phyloP scores from a whole-genome alignment of 2,113 vertebrate genomes.

The Circaetus cinerascens region DNA sequence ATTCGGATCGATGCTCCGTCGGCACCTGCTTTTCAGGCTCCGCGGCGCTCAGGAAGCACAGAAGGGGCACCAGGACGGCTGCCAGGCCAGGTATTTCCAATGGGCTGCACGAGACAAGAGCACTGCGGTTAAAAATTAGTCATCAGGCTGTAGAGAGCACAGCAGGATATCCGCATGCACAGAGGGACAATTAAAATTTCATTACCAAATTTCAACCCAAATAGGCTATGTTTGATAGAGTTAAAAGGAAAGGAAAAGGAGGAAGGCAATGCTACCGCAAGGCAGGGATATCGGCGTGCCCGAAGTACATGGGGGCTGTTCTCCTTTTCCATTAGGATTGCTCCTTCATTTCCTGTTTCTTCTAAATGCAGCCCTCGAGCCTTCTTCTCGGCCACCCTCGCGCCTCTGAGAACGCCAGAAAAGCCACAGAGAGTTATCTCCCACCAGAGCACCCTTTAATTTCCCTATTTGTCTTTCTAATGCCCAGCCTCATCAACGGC shows the following conservation, averaged over 20 bases:
- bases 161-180: fast-evolving
- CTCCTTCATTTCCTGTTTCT: background rate
- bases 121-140: fast-evolving
- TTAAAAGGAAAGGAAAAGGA: background rate
- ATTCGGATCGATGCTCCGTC: background rate
- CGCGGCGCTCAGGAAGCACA: background rate
- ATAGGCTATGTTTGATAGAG: background rate
- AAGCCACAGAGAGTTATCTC: conserved; percentile 16
- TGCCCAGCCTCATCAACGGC: background rate
- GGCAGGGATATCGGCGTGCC: background rate
- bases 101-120: fast-evolving
- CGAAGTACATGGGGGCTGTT: background rate
- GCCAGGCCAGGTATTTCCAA: background rate
- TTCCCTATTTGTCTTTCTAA: conserved; percentile 41
- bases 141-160: background rate
- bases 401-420: background rate
- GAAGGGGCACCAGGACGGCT: background rate
- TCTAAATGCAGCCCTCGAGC: conserved; percentile 19
- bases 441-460: conserved; percentile 21
- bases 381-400: conserved; percentile 16
- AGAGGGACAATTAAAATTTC: background rate
- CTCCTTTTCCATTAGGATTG: background rate
- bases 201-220: background rate
- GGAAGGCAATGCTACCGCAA: fast-evolving
- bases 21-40: background rate